These are phyloP conservation scores for Dione juno DNA, from an alignment of 2,888 invertebrate species.

Conservation along the genomic window DNA sequence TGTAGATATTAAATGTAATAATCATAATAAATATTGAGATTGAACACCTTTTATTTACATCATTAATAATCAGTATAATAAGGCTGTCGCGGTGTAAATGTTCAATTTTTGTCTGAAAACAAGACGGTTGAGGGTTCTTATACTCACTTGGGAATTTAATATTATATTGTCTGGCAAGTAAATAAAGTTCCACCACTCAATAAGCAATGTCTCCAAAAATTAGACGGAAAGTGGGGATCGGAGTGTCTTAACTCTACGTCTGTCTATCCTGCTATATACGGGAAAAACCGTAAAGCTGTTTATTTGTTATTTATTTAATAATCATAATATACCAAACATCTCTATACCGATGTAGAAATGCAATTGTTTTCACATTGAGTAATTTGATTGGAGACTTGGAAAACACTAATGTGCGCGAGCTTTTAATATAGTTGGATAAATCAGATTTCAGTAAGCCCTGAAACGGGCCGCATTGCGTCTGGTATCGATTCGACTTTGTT, in stretches of 20 bases:
- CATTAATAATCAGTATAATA: no score
- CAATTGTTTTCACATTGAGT: not conserved
- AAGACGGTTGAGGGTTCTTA: no score
- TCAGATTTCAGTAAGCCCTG: slow-evolving; percentile 42
- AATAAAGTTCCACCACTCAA: no score
- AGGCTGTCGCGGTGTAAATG: no score
- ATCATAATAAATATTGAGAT: no score
- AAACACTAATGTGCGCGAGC: slow-evolving; percentile 8
- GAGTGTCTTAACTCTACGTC: not conserved
- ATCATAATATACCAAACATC: not conserved
- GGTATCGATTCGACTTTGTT: slow-evolving; percentile 52
- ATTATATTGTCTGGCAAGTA: no score
- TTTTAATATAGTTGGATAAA: slow-evolving; percentile 35
- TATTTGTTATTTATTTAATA: not conserved
- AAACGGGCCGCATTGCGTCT: slow-evolving; percentile 53
- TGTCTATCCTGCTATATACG: not conserved
- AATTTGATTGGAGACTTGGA: slow-evolving; percentile 10
- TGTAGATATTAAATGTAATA: no score
- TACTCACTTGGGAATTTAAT: no score
- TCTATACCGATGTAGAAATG: not conserved
- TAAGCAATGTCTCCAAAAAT: no score
- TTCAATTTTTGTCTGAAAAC: no score
- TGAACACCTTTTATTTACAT: no score
- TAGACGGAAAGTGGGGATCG: no score
- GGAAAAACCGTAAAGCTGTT: not conserved